A percentile compares a stretch with the other conserved stretches of the same genome.
These are phyloP conservation scores for Nephrocerus scutellatus DNA, from an alignment of 2,888 invertebrate genomes.

Conservation along the genomic window DNA sequence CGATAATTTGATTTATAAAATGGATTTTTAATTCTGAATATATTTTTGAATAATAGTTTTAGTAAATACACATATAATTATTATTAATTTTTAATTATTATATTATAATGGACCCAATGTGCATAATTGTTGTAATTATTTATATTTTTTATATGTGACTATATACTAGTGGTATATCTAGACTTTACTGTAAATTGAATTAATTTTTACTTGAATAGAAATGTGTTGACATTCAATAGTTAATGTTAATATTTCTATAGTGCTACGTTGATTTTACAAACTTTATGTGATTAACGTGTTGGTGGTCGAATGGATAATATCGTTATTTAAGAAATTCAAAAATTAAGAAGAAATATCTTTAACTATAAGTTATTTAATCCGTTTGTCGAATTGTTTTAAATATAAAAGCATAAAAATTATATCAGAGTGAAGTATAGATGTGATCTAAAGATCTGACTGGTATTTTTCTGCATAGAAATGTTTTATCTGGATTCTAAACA, in stretches of 20 bases:
- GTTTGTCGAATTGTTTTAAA: no score
- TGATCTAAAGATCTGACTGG: no score
- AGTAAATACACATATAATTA: constrained; percentile 17
- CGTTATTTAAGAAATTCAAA: no score
- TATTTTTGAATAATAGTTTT: constrained; percentile 17
- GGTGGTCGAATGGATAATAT: no score
- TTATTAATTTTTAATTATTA: neutral
- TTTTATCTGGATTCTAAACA: no score
- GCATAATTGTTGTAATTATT: constrained; percentile 11
- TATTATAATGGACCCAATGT: constrained; percentile 22
- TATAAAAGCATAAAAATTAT: no score
- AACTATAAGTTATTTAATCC: no score
- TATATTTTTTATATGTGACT: constrained; percentile 16
- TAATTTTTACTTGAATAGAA: neutral
- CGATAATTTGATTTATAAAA: constrained; percentile 23
- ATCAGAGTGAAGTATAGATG: no score
- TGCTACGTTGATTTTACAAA: neutral
- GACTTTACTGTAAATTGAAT: constrained; percentile 11
- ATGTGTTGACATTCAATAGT: neutral
- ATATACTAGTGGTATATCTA: no score
- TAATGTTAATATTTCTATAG: neutral
- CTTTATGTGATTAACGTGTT: neutral
- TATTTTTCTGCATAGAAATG: no score
- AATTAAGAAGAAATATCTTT: no score
- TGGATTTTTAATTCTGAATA: constrained; percentile 17